These are phyloP conservation scores for Argyrosomus regius DNA, from an alignment of 2,797 vertebrate species.

Conservation along the genomic window DNA sequence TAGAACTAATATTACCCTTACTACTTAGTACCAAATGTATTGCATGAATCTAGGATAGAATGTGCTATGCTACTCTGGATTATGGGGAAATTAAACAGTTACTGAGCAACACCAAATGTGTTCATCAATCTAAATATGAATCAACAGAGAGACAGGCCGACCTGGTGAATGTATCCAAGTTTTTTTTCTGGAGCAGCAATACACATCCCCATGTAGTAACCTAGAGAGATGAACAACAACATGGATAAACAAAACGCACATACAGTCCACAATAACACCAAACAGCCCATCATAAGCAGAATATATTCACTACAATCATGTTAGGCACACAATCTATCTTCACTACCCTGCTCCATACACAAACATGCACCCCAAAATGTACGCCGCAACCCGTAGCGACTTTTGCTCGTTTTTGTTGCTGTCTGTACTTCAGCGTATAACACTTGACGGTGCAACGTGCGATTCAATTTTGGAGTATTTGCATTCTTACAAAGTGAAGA, in stretches of 20 bases:
- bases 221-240: slow-evolving; percentile 74
- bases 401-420: neutral
- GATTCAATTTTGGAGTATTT: too few species aligned
- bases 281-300: neutral
- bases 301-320: neutral
- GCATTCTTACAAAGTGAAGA: too few species aligned
- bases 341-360: neutral
- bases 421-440: neutral
- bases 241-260: neutral
- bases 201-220: slow-evolving; percentile 95
- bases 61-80: too few species aligned
- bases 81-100: too few species aligned
- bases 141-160: slow-evolving; percentile 24
- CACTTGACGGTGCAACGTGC: too few species aligned
- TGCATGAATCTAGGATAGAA: too few species aligned
- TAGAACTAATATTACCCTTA: too few species aligned
- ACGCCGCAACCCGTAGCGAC: neutral
- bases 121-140: too few species aligned
- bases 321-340: neutral
- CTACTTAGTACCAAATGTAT: too few species aligned
- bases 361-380: neutral
- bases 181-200: slow-evolving; percentile 92
- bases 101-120: too few species aligned
- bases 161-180: slow-evolving; percentile 82
- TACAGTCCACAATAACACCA: neutral